Percentiles rank a stretch among this genome's conserved stretches.
These are phyloP conservation scores for Theodoxus fluviatilis DNA, from an alignment of 2,888 invertebrate species.

Conservation along the genomic window DNA sequence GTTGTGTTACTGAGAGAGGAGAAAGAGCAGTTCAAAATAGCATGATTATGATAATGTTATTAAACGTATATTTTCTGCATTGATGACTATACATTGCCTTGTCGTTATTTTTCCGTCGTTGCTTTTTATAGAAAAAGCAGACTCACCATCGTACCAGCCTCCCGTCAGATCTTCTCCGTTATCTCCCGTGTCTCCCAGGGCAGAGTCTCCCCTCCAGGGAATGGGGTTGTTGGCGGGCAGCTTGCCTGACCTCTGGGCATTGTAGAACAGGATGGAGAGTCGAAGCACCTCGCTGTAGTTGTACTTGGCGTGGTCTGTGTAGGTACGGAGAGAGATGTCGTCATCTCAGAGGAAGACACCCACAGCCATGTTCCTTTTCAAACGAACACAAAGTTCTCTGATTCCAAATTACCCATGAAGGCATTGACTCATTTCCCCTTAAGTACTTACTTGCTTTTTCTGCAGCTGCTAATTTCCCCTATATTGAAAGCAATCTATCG, in stretches of 20 bases:
- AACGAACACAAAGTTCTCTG: too few relatives aligned
- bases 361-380: too few relatives aligned
- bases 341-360: too few relatives aligned
- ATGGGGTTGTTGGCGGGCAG: slow-evolving; percentile 56
- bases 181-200: slow-evolving; percentile 50
- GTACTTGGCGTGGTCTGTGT: too few relatives aligned
- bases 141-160: slow-evolving; percentile 62
- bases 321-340: too few relatives aligned
- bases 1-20: not conserved
- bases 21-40: not conserved
- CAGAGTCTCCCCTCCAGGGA: slow-evolving; percentile 59
- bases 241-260: slow-evolving; percentile 60
- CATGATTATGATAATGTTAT: not conserved
- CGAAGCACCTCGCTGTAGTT: slow-evolving; percentile 48
- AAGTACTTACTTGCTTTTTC: too few relatives aligned
- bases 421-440: too few relatives aligned
- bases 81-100: not conserved
- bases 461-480: too few relatives aligned
- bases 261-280: slow-evolving; percentile 60
- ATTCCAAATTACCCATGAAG: too few relatives aligned
- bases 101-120: not conserved
- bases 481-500: too few relatives aligned
- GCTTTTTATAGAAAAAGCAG: not conserved
- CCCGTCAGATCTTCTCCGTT: slow-evolving; percentile 59
- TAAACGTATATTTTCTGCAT: not conserved